Evolutionary conservation across 2,888 invertebrate species (phyloP), one percentile per base, ranked within the genome.

Genomic region (Micropterix aruncella): DNA sequence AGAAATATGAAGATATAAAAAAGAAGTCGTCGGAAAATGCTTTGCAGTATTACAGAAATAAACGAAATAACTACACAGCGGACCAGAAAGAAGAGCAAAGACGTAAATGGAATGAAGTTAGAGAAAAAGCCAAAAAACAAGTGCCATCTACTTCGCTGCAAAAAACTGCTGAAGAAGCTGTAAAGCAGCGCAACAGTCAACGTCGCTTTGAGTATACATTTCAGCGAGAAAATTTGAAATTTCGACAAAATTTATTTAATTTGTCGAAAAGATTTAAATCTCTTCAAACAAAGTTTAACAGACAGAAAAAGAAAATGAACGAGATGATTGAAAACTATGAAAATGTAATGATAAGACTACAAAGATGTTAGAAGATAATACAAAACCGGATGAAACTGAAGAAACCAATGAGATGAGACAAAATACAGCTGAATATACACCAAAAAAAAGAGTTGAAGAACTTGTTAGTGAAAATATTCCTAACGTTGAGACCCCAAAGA

Each of bases 381-480:
- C n/a, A n/a, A n/a, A n/a, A n/a, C n/a, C n/a, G n/a, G n/a, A n/a
- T n/a, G n/a, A n/a, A n/a, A n/a, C n/a, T n/a, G n/a, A n/a, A n/a
- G n/a, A n/a, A n/a, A n/a, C n/a, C n/a, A n/a, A n/a, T n/a, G n/a
- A n/a, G n/a, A n/a, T n/a, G n/a, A n/a, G n/a, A n/a, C n/a, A n/a
- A n/a, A n/a, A n/a, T n/a, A n/a, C n/a, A n/a, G n/a, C n/a, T n/a
- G n/a, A n/a, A n/a, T n/a, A n/a, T n/a, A n/a, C n/a, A n/a, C n/a
- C n/a, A n/a, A n/a, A n/a, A n/a, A n/a, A n/a, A n/a, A n/a, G n/a
- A n/a, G n/a, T n/a, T n/a, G n/a, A n/a, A n/a, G n/a, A n/a, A n/a
- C n/a, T n/a, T n/a, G n/a, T n/a, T n/a, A n/a, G n/a, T n/a, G 47
- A 47, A 45, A 45, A 47, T 46, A 49, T 47, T 46, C 47, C 47